Evolutionary conservation across 2,113 vertebrate genomes (phyloP).

Genomic region (Sapajus apella): DNA sequence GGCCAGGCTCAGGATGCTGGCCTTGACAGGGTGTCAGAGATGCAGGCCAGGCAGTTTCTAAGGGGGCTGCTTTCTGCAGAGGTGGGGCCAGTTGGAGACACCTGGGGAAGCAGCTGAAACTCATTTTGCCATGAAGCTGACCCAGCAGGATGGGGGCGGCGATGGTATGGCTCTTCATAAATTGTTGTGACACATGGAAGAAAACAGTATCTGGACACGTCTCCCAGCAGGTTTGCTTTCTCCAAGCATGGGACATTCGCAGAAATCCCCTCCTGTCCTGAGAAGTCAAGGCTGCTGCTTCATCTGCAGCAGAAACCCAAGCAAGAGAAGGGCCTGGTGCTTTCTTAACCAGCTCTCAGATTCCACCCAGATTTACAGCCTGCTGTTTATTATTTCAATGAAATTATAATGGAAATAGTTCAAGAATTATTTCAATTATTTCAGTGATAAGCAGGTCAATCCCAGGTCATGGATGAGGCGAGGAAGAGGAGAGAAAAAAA

Average conservation of each 20-base stretch:
- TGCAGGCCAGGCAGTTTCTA: background rate
- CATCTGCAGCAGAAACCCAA: background rate
- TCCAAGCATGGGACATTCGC: background rate
- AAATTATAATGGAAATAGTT: no score
- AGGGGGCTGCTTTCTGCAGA: background rate
- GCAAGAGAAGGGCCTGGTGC: background rate
- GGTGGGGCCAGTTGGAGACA: background rate
- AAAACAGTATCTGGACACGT: background rate
- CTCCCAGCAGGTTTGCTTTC: background rate
- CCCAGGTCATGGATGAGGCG: background rate
- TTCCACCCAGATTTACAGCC: background rate
- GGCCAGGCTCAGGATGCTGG: background rate
- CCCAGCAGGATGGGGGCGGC: no score
- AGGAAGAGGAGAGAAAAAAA: background rate
- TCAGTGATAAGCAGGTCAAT: no score
- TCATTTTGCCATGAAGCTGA: rapidly evolving
- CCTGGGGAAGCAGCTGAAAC: constrained; percentile 34
- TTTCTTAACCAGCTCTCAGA: background rate
- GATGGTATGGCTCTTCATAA: background rate
- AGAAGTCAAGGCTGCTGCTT: background rate
- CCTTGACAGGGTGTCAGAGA: background rate
- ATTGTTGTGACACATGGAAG: background rate
- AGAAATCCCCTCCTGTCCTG: background rate
- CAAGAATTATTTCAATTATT: no score
- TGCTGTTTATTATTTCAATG: no score